Evolutionary conservation across 2,797 vertebrate species (phyloP).

Genomic region (Cyclopterus lumpus): DNA sequence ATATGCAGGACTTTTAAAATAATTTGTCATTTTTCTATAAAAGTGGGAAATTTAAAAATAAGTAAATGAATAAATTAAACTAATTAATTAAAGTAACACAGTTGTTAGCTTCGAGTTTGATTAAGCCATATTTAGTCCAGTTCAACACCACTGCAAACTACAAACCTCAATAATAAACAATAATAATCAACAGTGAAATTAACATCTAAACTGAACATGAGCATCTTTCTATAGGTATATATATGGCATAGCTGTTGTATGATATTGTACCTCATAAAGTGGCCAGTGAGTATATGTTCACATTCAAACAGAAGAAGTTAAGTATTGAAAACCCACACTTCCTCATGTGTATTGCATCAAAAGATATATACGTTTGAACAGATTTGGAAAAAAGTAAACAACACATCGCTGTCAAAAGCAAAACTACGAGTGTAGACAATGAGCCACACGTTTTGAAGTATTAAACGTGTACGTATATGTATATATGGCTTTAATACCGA

Average conservation of each 20-base stretch:
- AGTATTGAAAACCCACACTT: background rate
- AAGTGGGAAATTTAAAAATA: background rate
- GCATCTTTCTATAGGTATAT: background rate
- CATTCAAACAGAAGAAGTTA: background rate
- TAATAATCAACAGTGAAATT: background rate
- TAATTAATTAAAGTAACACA: background rate
- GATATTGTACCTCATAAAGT: background rate
- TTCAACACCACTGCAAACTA: background rate
- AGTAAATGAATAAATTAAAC: background rate
- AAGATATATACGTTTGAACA: conserved; percentile 1
- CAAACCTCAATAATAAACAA: background rate
- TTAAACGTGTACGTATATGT: background rate
- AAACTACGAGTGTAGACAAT: background rate
- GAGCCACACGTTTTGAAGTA: background rate
- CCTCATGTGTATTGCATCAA: background rate
- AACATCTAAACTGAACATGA: background rate
- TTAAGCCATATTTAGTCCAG: background rate
- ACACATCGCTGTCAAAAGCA: background rate
- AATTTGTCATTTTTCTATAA: background rate
- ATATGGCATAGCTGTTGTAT: background rate
- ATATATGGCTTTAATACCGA: background rate
- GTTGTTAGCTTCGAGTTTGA: background rate
- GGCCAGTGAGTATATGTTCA: background rate
- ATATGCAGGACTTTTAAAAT: background rate
- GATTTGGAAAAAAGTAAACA: conserved; percentile 11